Conservation (phyloP, 37 sponge, comb jelly and placozoan genomes). For the Mnemiopsis leidyi region DNA sequence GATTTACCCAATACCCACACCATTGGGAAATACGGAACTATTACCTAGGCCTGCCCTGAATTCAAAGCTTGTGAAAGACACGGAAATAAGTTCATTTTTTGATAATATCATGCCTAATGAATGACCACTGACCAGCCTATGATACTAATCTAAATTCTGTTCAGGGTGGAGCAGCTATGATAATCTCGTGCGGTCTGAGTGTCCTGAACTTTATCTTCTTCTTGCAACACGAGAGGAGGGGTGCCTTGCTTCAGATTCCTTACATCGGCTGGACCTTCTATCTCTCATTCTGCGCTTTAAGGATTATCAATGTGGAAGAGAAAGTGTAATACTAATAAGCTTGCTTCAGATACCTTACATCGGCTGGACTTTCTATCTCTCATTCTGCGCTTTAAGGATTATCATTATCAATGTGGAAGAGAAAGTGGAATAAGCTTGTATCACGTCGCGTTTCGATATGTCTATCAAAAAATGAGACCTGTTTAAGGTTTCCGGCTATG, state of each 20-base stretch:
- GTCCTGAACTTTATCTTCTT: slow-evolving; percentile 4
- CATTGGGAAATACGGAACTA: too few relatives aligned
- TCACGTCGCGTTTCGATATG: too few relatives aligned
- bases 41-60: too few relatives aligned
- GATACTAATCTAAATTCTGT: too few relatives aligned
- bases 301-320: neutral
- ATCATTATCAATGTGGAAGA: neutral
- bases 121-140: neutral
- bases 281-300: neutral
- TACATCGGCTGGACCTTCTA: neutral
- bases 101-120: too few relatives aligned
- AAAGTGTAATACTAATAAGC: too few relatives aligned
- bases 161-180: neutral
- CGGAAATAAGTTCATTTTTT: too few relatives aligned
- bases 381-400: neutral
- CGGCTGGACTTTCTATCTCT: neutral
- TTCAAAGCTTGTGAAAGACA: too few relatives aligned
- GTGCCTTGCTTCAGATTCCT: neutral
- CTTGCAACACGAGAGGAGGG: neutral
- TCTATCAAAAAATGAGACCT: too few relatives aligned
- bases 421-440: too few relatives aligned
- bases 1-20: too few relatives aligned
- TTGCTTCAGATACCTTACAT: slow-evolving; percentile 20
- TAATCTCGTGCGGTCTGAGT: neutral
- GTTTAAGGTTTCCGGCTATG: too few relatives aligned